Evolutionary conservation across 2,888 invertebrate genomes (phyloP), one percentile per base, ranked within the genome.

Genomic region (Empis stercorea): DNA sequence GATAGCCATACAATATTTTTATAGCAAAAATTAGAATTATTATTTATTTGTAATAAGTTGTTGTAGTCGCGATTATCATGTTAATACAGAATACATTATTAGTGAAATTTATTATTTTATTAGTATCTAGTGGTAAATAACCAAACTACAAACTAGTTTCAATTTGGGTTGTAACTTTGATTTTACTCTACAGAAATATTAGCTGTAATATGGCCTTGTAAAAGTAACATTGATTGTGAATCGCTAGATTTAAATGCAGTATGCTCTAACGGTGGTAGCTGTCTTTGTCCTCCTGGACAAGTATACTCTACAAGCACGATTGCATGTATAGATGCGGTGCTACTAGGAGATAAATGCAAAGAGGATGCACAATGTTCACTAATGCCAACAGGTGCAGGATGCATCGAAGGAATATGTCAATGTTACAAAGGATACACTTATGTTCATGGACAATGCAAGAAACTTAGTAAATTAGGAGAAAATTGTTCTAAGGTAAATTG

Each of bases 291-390:
- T 10, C 38, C 44, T 11, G 52, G 52, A 13, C 41, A 43, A 13
- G 48, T 51, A 4, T 51, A 53, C 30, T 51, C 52, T 10, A 27
- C 41, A 13, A 47, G 51, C 40, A 39, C 51, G n/a, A 46, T 48
- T 30, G 30, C 30, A 43, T 54, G 54, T 46, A 5, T 54, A 30
- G 27, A 38, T 46, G 48, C 45, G 50, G 37, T 39, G 42, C 44
- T 49, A 7, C 47, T 49, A 48, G 53, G 53, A 10, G 44, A 44
- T 4, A 13, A 16, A 6, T 53, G 53, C 42, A 23, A 42, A 20
- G 51, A 51, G 30, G 44, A 41, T 47, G 48, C 47, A 27, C 52
- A 54, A 45, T 54, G 54, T 44, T 45, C 49, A 50, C 49, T 48
- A 50, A 50, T 51, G 51, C 51, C 52, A 44, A 44, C 52, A 16